These are phyloP conservation scores for Emydocephalus ijimae DNA, from an alignment of 2,113 vertebrate genomes.

Conservation along the genomic window DNA sequence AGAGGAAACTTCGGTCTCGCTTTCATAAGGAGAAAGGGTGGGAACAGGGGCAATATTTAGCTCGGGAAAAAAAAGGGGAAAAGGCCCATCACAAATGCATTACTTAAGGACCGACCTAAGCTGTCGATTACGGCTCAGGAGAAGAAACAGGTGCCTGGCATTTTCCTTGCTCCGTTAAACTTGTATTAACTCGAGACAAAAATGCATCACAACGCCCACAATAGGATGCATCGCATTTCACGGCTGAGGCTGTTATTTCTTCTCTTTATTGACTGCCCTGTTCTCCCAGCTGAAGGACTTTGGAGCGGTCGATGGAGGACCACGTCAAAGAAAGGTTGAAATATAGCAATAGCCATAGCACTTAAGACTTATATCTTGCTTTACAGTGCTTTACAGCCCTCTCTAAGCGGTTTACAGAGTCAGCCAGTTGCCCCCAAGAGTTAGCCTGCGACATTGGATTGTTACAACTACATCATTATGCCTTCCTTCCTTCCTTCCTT, in stretches of 20 bases:
- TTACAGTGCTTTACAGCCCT: no score
- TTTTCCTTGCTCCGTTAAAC: constrained; percentile 14
- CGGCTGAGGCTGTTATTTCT: not conserved
- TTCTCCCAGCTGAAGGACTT: not conserved
- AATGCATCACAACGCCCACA: not conserved
- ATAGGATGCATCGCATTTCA: not conserved
- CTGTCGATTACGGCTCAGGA: not conserved
- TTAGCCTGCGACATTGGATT: no score
- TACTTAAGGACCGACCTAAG: not conserved
- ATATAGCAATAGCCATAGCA: no score
- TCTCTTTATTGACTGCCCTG: not conserved
- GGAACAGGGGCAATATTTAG: not conserved
- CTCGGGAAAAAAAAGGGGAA: not conserved
- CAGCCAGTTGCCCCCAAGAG: no score
- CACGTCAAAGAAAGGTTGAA: not conserved
- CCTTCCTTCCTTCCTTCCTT: no score
- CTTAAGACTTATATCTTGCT: no score
- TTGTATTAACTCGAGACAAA: constrained; percentile 9
- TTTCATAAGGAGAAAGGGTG: not conserved
- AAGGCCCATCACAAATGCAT: not conserved
- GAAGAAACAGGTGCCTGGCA: not conserved
- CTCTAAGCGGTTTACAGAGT: no score
- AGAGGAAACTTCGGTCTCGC: not conserved
- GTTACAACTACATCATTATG: no score
- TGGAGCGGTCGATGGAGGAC: no score